Evolutionary conservation across 2,888 invertebrate species (phyloP).

Genomic region (Tetragonisca angustula): DNA sequence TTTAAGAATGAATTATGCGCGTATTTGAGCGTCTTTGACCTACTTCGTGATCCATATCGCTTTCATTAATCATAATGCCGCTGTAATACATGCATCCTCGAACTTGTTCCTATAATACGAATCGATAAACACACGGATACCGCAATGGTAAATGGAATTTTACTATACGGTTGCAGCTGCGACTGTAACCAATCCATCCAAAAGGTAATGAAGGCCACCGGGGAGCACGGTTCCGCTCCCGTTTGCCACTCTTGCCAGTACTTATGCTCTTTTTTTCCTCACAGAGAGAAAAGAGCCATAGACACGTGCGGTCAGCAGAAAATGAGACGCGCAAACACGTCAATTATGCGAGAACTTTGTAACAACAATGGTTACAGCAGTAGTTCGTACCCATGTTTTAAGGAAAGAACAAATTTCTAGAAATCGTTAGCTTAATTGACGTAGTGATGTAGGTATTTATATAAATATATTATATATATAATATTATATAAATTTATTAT

Average conservation of each 20-base stretch:
- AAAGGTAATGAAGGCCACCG: slow-evolving; percentile 65
- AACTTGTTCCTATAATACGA: background rate
- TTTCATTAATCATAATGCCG: too few relatives aligned
- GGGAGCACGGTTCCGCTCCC: slow-evolving; percentile 65
- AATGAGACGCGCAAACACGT: slow-evolving; percentile 21
- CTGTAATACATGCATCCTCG: background rate
- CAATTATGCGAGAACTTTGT: slow-evolving; percentile 14
- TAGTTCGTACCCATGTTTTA: background rate
- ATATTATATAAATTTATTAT: too few relatives aligned
- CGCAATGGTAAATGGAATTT: background rate
- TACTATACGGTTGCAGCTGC: slow-evolving; percentile 21
- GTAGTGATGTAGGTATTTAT: too few relatives aligned
- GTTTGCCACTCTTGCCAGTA: slow-evolving; percentile 65
- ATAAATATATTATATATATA: too few relatives aligned
- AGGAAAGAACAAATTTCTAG: background rate
- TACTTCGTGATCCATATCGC: background rate
- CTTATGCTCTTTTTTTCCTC: slow-evolving; percentile 55
- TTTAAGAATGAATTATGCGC: too few relatives aligned
- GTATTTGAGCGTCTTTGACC: too few relatives aligned
- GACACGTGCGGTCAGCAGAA: slow-evolving; percentile 3
- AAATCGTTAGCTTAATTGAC: background rate
- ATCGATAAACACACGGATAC: background rate
- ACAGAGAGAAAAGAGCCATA: slow-evolving; percentile 39
- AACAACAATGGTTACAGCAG: slow-evolving; percentile 4
- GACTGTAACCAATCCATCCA: slow-evolving; percentile 37